A percentile compares a stretch with the other conserved stretches of the same genome.
phyloP scores from a whole-genome alignment of 2,113 vertebrate species.

The Jacana jacana region DNA sequence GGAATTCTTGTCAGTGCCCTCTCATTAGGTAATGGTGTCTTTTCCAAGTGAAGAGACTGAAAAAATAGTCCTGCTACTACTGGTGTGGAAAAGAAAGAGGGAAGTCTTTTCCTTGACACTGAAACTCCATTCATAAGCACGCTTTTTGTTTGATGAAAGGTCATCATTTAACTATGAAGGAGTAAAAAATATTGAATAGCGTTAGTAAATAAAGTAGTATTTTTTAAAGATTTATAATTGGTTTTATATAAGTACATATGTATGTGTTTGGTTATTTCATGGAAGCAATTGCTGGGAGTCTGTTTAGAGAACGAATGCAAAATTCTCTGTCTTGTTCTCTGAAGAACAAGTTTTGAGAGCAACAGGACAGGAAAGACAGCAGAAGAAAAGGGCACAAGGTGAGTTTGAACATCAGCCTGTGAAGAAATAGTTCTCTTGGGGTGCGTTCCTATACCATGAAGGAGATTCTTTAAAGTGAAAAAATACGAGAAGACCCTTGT shows the following conservation, averaged over 20 bases:
- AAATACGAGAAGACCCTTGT: neutral
- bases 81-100: neutral
- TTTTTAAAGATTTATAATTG: neutral
- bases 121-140: slow-evolving; percentile 5
- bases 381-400: neutral
- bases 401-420: neutral
- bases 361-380: neutral
- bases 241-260: neutral
- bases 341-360: neutral
- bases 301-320: neutral
- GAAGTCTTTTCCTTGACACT: neutral
- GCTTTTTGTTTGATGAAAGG: neutral
- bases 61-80: slow-evolving; percentile 17
- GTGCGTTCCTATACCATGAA: neutral
- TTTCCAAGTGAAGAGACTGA: slow-evolving; percentile 37
- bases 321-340: neutral
- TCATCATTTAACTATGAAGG: neutral
- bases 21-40: slow-evolving; percentile 59
- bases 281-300: neutral
- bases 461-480: neutral
- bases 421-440: neutral
- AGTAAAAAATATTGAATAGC: neutral
- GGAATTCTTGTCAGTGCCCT: slow-evolving; percentile 49
- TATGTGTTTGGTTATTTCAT: neutral
- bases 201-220: neutral